These are phyloP conservation scores for Hemiprocne comata DNA, from an alignment of 2,113 vertebrate species.

Conservation along the genomic window DNA sequence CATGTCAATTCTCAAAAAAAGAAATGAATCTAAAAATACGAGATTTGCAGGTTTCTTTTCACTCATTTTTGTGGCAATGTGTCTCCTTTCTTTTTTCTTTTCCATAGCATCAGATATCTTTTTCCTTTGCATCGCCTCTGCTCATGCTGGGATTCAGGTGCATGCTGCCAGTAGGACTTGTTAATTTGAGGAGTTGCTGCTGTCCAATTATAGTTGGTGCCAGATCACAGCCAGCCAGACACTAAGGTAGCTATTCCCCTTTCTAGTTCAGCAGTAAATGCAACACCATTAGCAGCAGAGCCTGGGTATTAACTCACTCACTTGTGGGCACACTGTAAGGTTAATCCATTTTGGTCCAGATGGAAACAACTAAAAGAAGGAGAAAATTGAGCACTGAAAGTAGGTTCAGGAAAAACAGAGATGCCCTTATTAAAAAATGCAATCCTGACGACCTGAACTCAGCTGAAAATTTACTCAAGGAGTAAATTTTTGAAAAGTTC, in stretches of 20 bases:
- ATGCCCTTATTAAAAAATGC: neutral
- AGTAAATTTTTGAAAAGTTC: neutral
- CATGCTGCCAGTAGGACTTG: neutral
- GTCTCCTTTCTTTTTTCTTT: neutral
- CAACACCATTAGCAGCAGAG: neutral
- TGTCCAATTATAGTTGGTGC: slow-evolving; percentile 34
- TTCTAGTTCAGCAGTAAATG: slow-evolving; percentile 8
- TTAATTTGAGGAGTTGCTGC: slow-evolving; percentile 13
- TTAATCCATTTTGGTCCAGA: neutral
- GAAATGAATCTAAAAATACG: neutral
- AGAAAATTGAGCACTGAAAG: neutral
- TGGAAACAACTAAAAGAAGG: neutral
- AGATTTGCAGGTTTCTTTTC: neutral
- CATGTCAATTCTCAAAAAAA: neutral
- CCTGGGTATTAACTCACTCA: neutral
- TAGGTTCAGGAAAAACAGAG: neutral
- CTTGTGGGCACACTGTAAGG: neutral
- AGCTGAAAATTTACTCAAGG: neutral
- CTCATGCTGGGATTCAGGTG: neutral
- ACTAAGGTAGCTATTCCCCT: neutral
- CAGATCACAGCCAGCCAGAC: neutral
- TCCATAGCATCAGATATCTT: neutral
- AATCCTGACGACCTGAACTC: neutral
- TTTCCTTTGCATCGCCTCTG: neutral
- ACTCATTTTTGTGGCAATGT: neutral